These are phyloP conservation scores for Nomada goodeniana DNA, from an alignment of 2,888 invertebrate genomes.

Conservation along the genomic window DNA sequence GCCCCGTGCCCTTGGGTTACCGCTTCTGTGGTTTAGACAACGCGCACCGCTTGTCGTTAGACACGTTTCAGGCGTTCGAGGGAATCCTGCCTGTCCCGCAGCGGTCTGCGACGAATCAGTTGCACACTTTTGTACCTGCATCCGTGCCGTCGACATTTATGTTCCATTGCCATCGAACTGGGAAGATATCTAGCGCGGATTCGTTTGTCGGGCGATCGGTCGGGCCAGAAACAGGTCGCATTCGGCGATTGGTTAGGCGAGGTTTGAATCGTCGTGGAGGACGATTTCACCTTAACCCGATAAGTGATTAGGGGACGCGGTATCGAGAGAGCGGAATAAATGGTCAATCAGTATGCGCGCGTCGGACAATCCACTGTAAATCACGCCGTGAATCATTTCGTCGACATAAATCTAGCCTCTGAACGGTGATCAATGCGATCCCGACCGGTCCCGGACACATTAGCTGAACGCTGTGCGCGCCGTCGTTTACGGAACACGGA, in stretches of 20 bases:
- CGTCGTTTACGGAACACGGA: slow-evolving; percentile 63
- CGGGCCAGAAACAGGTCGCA: background rate
- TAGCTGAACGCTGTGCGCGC: slow-evolving; percentile 63
- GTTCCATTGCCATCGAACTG: background rate
- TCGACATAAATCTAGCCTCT: slow-evolving; percentile 72
- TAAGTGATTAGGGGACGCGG: slow-evolving; percentile 71
- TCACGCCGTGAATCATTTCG: slow-evolving; percentile 78
- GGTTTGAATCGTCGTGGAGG: background rate
- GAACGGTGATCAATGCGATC: slow-evolving; percentile 71
- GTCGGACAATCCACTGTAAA: slow-evolving; percentile 75
- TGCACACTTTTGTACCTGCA: background rate
- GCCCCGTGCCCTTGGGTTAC: too few species aligned
- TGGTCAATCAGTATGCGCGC: slow-evolving; percentile 75
- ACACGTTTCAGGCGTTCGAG: too few species aligned
- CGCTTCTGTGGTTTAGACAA: too few species aligned
- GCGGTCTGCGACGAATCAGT: background rate
- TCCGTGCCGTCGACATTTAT: background rate
- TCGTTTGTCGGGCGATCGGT: background rate
- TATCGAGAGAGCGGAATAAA: slow-evolving; percentile 70
- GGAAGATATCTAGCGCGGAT: background rate
- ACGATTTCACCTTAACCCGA: slow-evolving; percentile 75
- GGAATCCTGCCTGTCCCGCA: too few species aligned
- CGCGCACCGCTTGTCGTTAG: too few species aligned
- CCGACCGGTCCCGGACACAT: slow-evolving; percentile 67
- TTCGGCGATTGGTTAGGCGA: background rate